Evolutionary conservation across 2,797 vertebrate species (phyloP).

Genomic region (Cuniculus paca): DNA sequence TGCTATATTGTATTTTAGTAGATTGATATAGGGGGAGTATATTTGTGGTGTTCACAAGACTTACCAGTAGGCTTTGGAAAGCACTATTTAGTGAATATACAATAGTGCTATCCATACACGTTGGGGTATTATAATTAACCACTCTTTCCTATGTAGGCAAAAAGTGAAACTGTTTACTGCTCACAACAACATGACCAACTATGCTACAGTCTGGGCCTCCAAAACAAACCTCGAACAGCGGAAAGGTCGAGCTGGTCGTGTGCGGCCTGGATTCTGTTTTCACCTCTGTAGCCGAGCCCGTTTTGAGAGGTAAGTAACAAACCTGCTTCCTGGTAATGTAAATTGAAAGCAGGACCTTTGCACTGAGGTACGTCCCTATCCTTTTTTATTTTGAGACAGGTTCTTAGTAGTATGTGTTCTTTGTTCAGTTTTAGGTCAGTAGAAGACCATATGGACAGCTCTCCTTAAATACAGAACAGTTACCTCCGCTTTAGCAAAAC

Average conservation of each 20-base stretch:
- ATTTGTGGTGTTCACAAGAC: neutral
- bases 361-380: neutral
- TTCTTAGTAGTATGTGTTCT: neutral
- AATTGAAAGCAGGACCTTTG: neutral
- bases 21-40: neutral
- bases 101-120: neutral
- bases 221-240: conserved; percentile 98
- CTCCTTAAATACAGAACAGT: no score
- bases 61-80: neutral
- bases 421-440: neutral
- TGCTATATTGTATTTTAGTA: neutral
- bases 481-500: no score
- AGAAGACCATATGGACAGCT: no score
- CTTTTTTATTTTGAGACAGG: neutral
- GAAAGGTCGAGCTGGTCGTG: conserved; percentile 95
- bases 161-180: conserved; percentile 99
- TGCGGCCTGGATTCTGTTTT: conserved; percentile 96
- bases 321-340: neutral
- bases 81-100: neutral
- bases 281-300: conserved; percentile 96
- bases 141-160: conserved; percentile 89
- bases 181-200: conserved; percentile 99
- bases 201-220: conserved; percentile 98
- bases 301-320: conserved; percentile 86
- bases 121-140: neutral